Percentiles rank a stretch among this genome's conserved stretches.
These are phyloP conservation scores for Actinia tenebrosa DNA, from an alignment of 64 coral and sea anemone species.

Conservation along the genomic window DNA sequence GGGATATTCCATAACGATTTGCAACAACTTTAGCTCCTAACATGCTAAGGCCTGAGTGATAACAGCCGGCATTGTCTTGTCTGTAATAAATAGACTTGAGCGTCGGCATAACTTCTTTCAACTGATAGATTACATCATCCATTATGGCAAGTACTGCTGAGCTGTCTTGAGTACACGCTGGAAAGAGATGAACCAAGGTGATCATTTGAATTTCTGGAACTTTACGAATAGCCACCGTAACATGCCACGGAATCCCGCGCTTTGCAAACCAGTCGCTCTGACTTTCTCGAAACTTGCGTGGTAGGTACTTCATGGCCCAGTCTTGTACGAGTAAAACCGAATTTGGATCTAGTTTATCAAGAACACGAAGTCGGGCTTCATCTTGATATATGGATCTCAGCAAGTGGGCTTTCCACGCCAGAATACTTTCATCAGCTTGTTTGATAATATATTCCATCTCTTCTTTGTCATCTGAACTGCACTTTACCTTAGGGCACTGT, in stretches of 20 bases:
- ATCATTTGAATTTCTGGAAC: slow-evolving; percentile 6
- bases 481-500: too few species aligned
- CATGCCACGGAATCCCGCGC: slow-evolving; percentile 30
- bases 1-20: background rate
- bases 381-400: slow-evolving; percentile 23
- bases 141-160: slow-evolving; percentile 14
- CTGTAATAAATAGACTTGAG: background rate
- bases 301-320: slow-evolving; percentile 36
- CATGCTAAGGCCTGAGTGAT: slow-evolving; percentile 38
- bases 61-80: slow-evolving; percentile 48
- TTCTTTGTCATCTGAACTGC: slow-evolving; percentile 1
- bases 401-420: slow-evolving; percentile 38
- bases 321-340: slow-evolving; percentile 26
- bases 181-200: slow-evolving; percentile 22
- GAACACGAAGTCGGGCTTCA: background rate
- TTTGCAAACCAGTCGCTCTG: slow-evolving; percentile 25
- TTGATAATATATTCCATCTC: slow-evolving; percentile 19
- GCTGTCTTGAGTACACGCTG: slow-evolving; percentile 22
- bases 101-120: background rate
- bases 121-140: slow-evolving; percentile 1
- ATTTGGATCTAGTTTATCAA: slow-evolving; percentile 17
- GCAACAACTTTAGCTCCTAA: slow-evolving; percentile 11
- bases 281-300: slow-evolving; percentile 15
- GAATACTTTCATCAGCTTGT: slow-evolving; percentile 21
- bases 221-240: background rate